Conservation (phyloP, 2,113 vertebrate genomes). For the Anolis sagrei region DNA sequence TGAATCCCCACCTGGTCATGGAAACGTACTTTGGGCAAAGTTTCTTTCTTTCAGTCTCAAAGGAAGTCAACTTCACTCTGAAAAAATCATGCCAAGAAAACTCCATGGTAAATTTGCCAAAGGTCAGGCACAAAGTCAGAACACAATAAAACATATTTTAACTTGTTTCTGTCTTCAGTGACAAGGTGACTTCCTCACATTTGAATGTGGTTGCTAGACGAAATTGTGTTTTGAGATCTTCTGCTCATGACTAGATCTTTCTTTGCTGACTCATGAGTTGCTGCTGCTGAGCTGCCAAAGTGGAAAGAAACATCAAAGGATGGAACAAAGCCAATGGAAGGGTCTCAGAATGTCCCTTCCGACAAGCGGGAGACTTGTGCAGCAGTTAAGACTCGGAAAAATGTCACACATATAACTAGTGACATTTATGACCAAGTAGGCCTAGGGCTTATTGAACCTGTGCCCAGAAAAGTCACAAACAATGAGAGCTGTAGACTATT, state of each 20-base stretch:
- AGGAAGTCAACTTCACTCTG: no score
- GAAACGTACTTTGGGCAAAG: no score
- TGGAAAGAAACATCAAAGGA: not conserved
- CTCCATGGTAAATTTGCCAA: no score
- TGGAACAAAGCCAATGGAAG: not conserved
- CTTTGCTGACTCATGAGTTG: not conserved
- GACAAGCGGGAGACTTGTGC: not conserved
- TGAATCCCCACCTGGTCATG: no score
- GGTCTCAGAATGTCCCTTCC: not conserved
- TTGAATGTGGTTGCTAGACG: not conserved
- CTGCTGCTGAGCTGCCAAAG: not conserved
- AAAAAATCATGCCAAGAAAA: no score
- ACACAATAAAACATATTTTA: no score
- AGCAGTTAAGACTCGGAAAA: not conserved
- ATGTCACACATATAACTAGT: not conserved
- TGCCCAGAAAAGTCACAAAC: not conserved
- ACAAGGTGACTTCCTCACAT: no score
- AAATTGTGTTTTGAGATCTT: not conserved
- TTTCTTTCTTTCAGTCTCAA: no score
- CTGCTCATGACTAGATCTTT: not conserved
- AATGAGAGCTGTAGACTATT: not conserved
- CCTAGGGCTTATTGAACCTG: not conserved
- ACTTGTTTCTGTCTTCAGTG: no score
- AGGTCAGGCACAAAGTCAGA: no score
- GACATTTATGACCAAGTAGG: not conserved